A percentile compares a stretch with the other conserved stretches of the same genome.
Conservation (phyloP, 2,113 vertebrate genomes). For the Malurus alboscapulatus region DNA sequence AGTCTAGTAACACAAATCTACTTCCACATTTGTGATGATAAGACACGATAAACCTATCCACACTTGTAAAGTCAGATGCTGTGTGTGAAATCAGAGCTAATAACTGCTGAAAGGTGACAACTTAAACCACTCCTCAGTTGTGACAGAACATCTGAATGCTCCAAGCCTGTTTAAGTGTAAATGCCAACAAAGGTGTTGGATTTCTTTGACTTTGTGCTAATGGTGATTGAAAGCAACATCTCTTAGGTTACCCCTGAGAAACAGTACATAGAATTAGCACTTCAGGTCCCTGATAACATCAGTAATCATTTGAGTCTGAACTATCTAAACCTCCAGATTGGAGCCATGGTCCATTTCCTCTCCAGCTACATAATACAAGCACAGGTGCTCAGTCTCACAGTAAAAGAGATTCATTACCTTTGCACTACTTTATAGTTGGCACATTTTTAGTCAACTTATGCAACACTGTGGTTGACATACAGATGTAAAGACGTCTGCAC, state of each 20-base stretch:
- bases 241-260: background rate
- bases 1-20: constrained; percentile 26
- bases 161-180: background rate
- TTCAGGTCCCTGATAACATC: background rate
- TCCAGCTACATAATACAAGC: background rate
- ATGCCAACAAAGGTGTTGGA: background rate
- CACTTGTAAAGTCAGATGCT: background rate
- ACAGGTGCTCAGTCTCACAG: background rate
- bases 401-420: background rate
- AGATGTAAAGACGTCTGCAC: background rate
- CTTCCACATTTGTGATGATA: constrained; percentile 17
- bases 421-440: background rate
- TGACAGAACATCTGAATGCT: constrained; percentile 3
- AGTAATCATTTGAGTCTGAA: background rate
- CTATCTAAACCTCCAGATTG: background rate
- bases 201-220: background rate
- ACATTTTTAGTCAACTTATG: background rate
- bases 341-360: background rate
- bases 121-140: background rate
- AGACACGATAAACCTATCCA: background rate
- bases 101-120: constrained; percentile 28
- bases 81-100: background rate
- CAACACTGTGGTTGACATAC: background rate
- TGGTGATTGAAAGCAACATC: background rate
- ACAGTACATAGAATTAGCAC: background rate